A percentile compares a stretch with the other conserved stretches of the same genome.
These are phyloP conservation scores for Erpetoichthys calabaricus DNA, from an alignment of 2,797 vertebrate genomes.

Conservation along the genomic window DNA sequence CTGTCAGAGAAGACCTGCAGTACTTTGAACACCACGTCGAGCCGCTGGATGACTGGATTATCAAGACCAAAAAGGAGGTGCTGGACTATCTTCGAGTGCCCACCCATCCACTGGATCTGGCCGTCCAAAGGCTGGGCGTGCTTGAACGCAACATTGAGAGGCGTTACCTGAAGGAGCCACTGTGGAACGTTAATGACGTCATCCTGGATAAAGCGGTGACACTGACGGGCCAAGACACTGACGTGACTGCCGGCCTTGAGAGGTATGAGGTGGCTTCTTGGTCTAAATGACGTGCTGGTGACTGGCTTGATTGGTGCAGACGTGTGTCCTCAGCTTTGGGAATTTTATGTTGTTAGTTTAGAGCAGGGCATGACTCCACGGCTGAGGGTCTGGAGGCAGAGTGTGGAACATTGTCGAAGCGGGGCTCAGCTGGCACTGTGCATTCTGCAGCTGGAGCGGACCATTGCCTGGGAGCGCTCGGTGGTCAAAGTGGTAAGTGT, in stretches of 20 bases:
- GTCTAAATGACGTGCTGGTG: background rate
- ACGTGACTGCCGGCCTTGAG: constrained; percentile 27
- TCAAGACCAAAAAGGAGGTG: constrained; percentile 70
- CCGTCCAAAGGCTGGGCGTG: constrained; percentile 65
- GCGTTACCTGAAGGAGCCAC: constrained; percentile 81
- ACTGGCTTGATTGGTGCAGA: too few relatives aligned
- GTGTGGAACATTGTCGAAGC: constrained; percentile 75
- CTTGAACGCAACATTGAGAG: constrained; percentile 84
- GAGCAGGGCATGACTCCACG: constrained; percentile 84
- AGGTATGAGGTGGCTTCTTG: constrained; percentile 34
- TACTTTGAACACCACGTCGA: constrained; percentile 79
- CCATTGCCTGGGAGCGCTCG: constrained; percentile 90
- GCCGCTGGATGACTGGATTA: constrained; percentile 69
- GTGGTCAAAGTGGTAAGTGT: constrained; percentile 82
- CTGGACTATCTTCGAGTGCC: constrained; percentile 55
- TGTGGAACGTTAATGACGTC: constrained; percentile 78
- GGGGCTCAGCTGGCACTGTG: constrained; percentile 80
- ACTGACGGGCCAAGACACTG: constrained; percentile 27
- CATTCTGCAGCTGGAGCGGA: constrained; percentile 75
- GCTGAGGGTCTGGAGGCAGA: constrained; percentile 78
- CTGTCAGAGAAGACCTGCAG: constrained; percentile 65
- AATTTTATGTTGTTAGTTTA: constrained; percentile 29
- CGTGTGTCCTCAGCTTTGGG: background rate
- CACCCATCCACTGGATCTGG: constrained; percentile 78
- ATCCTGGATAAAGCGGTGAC: constrained; percentile 59